Evolutionary conservation across 1,140 invertebrate species (phyloP), one percentile per base, ranked within the genome.

Genomic region (Rhizoglyphus robini): DNA sequence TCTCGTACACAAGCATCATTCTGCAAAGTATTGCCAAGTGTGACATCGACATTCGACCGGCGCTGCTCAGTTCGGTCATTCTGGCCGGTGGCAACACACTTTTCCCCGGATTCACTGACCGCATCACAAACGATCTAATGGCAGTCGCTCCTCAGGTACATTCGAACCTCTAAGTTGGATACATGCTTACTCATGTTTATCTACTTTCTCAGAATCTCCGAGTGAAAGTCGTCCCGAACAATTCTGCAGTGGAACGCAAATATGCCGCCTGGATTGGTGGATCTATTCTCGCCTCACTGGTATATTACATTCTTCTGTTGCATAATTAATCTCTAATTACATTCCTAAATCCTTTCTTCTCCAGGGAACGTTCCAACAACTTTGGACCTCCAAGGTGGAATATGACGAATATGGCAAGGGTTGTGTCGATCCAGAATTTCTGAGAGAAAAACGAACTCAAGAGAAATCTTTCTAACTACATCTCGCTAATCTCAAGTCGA

Each of bases 191-290:
- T n/a, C n/a, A n/a, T n/a, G n/a, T n/a, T n/a, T n/a, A n/a, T n/a
- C n/a, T n/a, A n/a, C n/a, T n/a, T n/a, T n/a, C n/a, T n/a, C 67
- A 71, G 77, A 67, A 79, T 79, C 8, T 38, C 13, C 32, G 38
- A 3, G 15, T 29, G 23, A 60, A 78, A 73, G 76, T 78, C 65
- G 77, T 79, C 57, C 15, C 27, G 2, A 60, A 60, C 36, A 32
- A 32, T 60, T 75, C 76, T 51, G 75, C 79, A 67, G 78, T 88
- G 63, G 88, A 91, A 76, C 85, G 88, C 77, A 91, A 91, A 75
- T 91, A 91, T 81, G 90, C 87, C 77, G 88, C 89, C 75, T 90
- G 87, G 87, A 88, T 89, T 69, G 80, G 80, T 51, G 87, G 87
- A 69, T 76, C 75, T 1, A 76, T 78, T 70, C 68, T 78, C 38